These are phyloP conservation scores for Cryptosula pallasiana DNA, from an alignment of 2,888 invertebrate genomes.

Conservation along the genomic window DNA sequence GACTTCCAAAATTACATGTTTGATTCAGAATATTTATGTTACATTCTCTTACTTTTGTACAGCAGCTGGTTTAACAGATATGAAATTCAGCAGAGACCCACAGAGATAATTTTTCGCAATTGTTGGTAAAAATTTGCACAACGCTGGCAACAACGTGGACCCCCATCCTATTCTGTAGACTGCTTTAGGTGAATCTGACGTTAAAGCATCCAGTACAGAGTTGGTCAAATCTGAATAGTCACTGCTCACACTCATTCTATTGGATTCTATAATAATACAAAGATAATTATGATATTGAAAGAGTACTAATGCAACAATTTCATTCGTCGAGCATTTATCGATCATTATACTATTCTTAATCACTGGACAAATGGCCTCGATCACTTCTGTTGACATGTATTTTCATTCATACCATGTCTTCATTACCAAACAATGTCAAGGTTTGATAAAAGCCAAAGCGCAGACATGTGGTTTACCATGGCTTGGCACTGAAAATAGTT, in stretches of 20 bases:
- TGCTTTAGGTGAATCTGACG: conserved; percentile 33
- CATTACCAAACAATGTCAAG: no score
- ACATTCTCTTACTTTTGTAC: no score
- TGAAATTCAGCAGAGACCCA: not conserved
- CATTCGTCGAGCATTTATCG: not conserved
- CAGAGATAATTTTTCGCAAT: not conserved
- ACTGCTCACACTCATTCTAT: conserved; percentile 28
- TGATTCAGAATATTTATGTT: no score
- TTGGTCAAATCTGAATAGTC: conserved; percentile 36
- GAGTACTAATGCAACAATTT: not conserved
- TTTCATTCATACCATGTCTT: no score
- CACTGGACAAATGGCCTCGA: no score
- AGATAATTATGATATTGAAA: not conserved
- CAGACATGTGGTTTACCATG: no score
- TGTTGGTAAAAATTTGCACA: conserved; percentile 30
- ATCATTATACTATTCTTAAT: no score
- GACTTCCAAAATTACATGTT: no score
- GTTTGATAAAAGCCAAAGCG: no score
- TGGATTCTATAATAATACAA: not conserved
- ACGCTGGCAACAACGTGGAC: conserved; percentile 36
- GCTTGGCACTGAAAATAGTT: no score
- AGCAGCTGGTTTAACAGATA: not conserved
- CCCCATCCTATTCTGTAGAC: conserved; percentile 39
- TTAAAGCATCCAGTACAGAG: conserved; percentile 36
- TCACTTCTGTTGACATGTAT: no score